Percentiles rank a stretch among this genome's conserved stretches.
Evolutionary conservation across 2,888 invertebrate species (phyloP).

Genomic region (Metacarcinus magister): DNA sequence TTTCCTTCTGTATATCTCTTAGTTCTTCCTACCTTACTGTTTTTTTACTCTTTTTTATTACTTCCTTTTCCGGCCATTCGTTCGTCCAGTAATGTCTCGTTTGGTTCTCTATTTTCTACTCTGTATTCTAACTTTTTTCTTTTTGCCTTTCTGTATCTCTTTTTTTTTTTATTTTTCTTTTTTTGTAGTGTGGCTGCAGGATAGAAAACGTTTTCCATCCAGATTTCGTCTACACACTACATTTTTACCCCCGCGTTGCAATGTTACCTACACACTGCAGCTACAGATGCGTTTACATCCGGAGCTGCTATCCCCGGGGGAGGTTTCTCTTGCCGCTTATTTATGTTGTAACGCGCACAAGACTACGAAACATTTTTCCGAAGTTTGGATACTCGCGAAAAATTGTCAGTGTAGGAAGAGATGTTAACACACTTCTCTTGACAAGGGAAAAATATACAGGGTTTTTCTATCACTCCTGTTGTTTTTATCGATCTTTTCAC

Average conservation of each 20-base stretch:
- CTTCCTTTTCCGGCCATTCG: not conserved
- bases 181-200: not conserved
- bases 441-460: no score
- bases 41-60: not conserved
- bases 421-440: not conserved
- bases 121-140: not conserved
- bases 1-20: slow-evolving; percentile 31
- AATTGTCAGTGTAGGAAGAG: not conserved
- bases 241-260: not conserved
- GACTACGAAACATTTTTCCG: not conserved
- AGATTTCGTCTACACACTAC: not conserved
- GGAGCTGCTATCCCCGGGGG: not conserved
- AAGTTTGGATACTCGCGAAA: not conserved
- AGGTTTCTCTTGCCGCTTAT: not conserved
- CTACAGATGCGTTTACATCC: not conserved
- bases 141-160: not conserved
- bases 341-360: not conserved
- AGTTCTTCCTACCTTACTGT: not conserved
- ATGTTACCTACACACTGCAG: not conserved
- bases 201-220: not conserved
- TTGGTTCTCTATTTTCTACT: not conserved
- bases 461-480: no score
- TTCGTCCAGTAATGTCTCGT: not conserved
- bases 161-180: not conserved
- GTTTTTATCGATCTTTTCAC: no score